Base-by-base conservation (phyloP, 2,113 vertebrate genomes). In the Varanus salvator region DNA sequence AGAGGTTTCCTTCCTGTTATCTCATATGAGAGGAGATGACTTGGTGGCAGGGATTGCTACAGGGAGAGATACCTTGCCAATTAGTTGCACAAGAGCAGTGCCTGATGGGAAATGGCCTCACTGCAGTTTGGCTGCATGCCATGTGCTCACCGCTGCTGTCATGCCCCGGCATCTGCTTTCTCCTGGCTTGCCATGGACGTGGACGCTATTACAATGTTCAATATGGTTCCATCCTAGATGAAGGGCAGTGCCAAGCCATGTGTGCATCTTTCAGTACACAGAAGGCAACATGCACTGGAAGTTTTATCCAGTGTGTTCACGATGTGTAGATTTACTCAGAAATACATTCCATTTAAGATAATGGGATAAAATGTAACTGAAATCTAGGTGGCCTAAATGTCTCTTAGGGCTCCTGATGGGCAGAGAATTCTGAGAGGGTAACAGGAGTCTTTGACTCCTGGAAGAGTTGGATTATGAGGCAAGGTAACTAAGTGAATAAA, bases 21-120 rank as follows among this genome's bases (percentile, higher is more conserved):
- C 23, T 85, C 86, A 87, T 81, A 93, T 91, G 93, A 93, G 94
- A 91, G 52, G 57, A 95, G 91, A 90, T 87, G 93, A 34, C 88
- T 87, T 84, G 85, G 87, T 92, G 94, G 90, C 80, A 93, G 82
- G 3, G 5, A 85, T 80, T 87, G 94, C 93, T 1, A 64, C 8
- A 90, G 93, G 94, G 89, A 85, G 84, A 94, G 89, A 86, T 90
- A 69, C 57, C 90, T 92, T 90, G 92, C 89, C 89, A 93, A 82
- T 69, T 71, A 92, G 87, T 78, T 23, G 85, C 77, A 88, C 54
- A 8, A 89, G 25, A 90, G 92, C 66, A 88, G 90, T 82, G 88
- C 19, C 50, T 14, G 12, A 60, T 74, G 87, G 57, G 60, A 80
- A 50, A 85, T 9, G 6, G 34, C 50, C 23, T 80, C 74, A 74